These are phyloP conservation scores for Panagrolaimus sp. DNA, from an alignment of 1,140 invertebrate species.

Conservation along the genomic window DNA sequence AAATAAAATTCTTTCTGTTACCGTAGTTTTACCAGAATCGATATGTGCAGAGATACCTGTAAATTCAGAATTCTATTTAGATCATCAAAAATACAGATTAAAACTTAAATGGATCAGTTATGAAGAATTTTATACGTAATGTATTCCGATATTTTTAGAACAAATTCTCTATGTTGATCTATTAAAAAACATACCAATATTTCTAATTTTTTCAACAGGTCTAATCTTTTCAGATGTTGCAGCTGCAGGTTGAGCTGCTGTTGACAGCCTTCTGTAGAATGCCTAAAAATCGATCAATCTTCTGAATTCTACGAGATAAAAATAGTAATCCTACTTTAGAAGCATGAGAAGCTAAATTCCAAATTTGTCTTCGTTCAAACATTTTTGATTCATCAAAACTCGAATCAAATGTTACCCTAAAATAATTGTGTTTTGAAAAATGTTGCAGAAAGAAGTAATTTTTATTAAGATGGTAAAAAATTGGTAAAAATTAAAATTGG, in stretches of 20 bases:
- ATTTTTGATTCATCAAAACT: not conserved
- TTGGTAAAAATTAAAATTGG: no score
- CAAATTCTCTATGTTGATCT: no score
- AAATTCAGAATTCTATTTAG: no score
- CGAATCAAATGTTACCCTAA: not conserved
- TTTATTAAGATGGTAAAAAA: no score
- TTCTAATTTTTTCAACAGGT: slow-evolving; percentile 43
- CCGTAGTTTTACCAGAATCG: slow-evolving; percentile 96
- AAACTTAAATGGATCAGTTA: no score
- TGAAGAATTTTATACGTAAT: no score
- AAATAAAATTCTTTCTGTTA: slow-evolving; percentile 93
- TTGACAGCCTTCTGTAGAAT: not conserved
- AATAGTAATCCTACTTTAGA: not conserved
- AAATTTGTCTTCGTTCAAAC: not conserved
- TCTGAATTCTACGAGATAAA: not conserved
- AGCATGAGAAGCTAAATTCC: slow-evolving; percentile 1
- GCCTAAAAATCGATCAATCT: not conserved
- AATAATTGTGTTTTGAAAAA: not conserved
- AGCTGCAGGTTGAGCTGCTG: not conserved
- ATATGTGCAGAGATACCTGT: slow-evolving; percentile 95
- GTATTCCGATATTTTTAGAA: no score
- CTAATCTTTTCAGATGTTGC: slow-evolving; percentile 18
- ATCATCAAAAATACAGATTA: no score
- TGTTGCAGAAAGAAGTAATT: no score
- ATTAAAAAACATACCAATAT: slow-evolving; percentile 32